Percentiles rank a stretch among this genome's conserved stretches.
These are phyloP conservation scores for Myathropa florea DNA, from an alignment of 2,888 invertebrate species.

Conservation along the genomic window DNA sequence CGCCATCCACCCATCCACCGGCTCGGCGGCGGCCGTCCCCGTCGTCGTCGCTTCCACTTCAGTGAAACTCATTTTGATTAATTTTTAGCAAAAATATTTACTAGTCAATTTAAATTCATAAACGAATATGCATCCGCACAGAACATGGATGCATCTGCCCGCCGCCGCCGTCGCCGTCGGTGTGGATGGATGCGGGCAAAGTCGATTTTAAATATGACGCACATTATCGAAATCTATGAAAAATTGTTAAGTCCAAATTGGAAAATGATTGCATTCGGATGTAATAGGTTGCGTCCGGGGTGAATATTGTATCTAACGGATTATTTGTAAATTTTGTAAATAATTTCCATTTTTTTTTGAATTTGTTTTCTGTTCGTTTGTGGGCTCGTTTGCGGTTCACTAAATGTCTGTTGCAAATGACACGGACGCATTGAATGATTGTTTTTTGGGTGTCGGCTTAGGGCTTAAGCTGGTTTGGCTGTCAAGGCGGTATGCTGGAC, in stretches of 20 bases:
- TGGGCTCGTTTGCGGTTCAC: not conserved
- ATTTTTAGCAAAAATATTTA: constrained; percentile 2
- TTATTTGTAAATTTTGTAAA: not conserved
- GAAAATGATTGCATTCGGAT: not conserved
- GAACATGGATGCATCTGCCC: no score
- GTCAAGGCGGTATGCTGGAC: not conserved
- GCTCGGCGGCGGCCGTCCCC: no score
- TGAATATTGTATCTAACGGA: not conserved
- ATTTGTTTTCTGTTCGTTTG: not conserved
- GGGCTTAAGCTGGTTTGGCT: not conserved
- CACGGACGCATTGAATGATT: not conserved
- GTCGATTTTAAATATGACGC: not conserved
- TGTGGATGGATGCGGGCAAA: not conserved
- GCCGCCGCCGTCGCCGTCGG: no score
- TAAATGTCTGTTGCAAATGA: not conserved
- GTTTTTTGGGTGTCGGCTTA: not conserved
- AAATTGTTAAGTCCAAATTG: not conserved
- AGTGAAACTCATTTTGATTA: constrained; percentile 1
- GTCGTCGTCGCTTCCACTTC: not conserved
- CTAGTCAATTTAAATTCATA: constrained; percentile 8
- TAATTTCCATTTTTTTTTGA: not conserved
- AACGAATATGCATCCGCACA: not conserved
- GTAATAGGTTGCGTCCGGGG: not conserved
- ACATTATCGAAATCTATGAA: not conserved
- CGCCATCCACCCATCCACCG: no score